Conservation (phyloP, 2,113 vertebrate species). For the Pelvicachromis taeniatus region DNA sequence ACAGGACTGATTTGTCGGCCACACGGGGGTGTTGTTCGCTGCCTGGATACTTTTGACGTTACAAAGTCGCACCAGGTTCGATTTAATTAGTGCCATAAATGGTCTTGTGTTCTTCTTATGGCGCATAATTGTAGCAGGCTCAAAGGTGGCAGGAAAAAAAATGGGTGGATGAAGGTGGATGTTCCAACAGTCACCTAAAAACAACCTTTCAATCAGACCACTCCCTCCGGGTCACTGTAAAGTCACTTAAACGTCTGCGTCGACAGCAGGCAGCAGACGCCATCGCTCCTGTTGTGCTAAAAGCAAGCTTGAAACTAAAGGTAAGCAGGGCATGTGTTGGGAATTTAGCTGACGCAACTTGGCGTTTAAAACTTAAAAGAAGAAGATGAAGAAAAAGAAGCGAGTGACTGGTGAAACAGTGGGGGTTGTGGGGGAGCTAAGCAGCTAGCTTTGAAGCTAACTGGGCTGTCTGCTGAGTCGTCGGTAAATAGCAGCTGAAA, state of each 20-base stretch:
- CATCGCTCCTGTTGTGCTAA: constrained; percentile 27
- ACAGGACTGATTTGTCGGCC: neutral
- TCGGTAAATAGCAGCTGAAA: neutral
- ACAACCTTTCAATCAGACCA: neutral
- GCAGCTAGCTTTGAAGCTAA: constrained; percentile 4
- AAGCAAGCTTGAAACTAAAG: constrained; percentile 39
- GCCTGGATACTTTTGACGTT: neutral
- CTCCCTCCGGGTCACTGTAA: constrained; percentile 5
- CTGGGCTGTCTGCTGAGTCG: neutral
- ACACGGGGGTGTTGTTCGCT: neutral
- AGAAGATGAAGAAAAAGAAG: neutral
- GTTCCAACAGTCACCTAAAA: neutral
- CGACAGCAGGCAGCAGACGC: constrained; percentile 49
- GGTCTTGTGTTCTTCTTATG: neutral
- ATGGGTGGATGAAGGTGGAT: neutral
- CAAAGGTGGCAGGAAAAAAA: neutral
- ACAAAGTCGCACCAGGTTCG: neutral
- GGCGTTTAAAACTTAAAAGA: neutral
- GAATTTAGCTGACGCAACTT: neutral
- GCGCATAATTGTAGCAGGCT: neutral
- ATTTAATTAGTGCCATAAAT: neutral
- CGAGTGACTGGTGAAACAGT: neutral
- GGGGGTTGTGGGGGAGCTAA: neutral
- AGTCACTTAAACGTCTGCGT: constrained; percentile 54
- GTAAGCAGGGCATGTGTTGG: constrained; percentile 30